A percentile compares a stretch with the other conserved stretches of the same genome.
phyloP scores from a whole-genome alignment of 2,888 invertebrate genomes.

The Pseudococcus jackbeardsleyi region DNA sequence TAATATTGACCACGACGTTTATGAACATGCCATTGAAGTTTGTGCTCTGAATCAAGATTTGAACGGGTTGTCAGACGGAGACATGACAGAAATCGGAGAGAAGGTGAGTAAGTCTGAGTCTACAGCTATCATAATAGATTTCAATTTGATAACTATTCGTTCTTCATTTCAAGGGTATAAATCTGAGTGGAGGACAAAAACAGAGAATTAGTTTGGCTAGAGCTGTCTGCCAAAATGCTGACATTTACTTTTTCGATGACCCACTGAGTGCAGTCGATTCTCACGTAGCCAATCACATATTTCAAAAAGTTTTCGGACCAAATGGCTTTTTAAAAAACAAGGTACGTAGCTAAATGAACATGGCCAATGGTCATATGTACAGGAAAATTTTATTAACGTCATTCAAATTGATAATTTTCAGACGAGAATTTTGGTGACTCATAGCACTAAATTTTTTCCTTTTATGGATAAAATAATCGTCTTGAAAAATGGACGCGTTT shows the following conservation, averaged over 20 bases:
- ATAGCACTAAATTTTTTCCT: constrained; percentile 92
- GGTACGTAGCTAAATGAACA: constrained; percentile 65
- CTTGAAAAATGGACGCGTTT: constrained; percentile 86
- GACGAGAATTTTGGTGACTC: constrained; percentile 94
- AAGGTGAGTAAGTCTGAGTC: constrained; percentile 72
- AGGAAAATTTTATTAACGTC: too few species aligned
- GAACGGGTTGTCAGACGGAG: constrained; percentile 94
- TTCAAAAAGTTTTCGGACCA: constrained; percentile 76
- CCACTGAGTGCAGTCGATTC: constrained; percentile 81
- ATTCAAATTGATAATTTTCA: constrained; percentile 49
- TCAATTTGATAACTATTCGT: too few species aligned
- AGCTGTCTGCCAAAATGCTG: constrained; percentile 89
- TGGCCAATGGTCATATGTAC: background rate
- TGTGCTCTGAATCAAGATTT: constrained; percentile 94
- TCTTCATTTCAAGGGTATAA: constrained; percentile 75
- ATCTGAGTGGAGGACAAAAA: constrained; percentile 92
- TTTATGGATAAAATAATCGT: constrained; percentile 92
- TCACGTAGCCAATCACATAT: constrained; percentile 78
- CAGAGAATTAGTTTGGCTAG: constrained; percentile 92
- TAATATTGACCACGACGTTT: constrained; percentile 78
- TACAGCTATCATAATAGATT: background rate
- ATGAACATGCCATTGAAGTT: constrained; percentile 86
- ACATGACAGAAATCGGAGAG: constrained; percentile 98
- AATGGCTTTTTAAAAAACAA: constrained; percentile 70
- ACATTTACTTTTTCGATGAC: constrained; percentile 95